Evolutionary conservation across 2,888 invertebrate genomes (phyloP).

Genomic region (Corbicula japonica): DNA sequence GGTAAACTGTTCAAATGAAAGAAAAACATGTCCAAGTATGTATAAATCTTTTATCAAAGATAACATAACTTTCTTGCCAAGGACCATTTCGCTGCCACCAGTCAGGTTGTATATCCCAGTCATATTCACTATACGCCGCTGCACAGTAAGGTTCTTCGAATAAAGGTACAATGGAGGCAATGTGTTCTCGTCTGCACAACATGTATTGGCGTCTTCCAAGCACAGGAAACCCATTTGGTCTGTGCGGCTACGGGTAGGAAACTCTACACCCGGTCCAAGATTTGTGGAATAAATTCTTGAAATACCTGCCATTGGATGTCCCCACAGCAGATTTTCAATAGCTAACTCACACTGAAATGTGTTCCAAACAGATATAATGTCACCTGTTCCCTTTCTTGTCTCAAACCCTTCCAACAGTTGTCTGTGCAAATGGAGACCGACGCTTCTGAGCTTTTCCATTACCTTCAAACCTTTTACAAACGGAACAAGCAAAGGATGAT

Average conservation of each 20-base stretch:
- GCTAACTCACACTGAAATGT: conserved; percentile 2
- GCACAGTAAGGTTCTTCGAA: not conserved
- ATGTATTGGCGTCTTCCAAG: not conserved
- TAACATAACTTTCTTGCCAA: too few relatives aligned
- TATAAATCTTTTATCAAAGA: too few relatives aligned
- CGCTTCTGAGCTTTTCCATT: conserved; percentile 1
- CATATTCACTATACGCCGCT: not conserved
- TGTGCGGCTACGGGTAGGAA: conserved; percentile 4
- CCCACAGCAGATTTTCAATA: conserved; percentile 9
- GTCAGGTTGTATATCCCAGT: not conserved
- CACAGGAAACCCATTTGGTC: conserved; percentile 11
- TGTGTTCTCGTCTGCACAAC: not conserved
- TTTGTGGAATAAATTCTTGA: not conserved
- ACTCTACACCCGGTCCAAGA: conserved; percentile 13
- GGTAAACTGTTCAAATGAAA: too few relatives aligned
- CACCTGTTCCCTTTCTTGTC: not conserved
- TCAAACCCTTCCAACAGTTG: not conserved
- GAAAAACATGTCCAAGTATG: too few relatives aligned
- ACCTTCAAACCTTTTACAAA: conserved; percentile 2
- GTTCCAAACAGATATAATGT: not conserved
- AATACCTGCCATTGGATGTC: not conserved
- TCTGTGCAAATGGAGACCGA: not conserved
- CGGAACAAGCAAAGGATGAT: conserved; percentile 4
- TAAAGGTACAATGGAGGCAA: conserved; percentile 2
- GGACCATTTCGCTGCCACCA: too few relatives aligned